Evolutionary conservation across 1,140 invertebrate species (phyloP), one percentile per base, ranked within the genome.

Genomic region (Lamellibrachia luymesi): DNA sequence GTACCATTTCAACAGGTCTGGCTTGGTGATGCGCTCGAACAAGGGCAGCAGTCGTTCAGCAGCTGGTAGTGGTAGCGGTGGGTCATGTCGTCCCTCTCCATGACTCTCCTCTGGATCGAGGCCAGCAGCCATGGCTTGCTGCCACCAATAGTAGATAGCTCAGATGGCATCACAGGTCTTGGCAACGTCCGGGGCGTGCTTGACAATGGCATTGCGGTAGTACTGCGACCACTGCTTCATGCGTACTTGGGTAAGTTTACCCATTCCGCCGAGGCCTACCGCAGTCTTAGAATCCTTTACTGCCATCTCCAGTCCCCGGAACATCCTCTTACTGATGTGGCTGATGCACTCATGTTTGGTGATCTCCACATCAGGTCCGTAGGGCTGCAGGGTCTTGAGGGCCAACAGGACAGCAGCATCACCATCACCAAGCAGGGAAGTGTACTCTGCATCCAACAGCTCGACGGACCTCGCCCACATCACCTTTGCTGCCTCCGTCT

Each of bases 131-230:
- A 50, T 91, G 27, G 90, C 90, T 51, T 91, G 90, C 90, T 91
- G 90, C 49, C 49, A 91, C 49, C 50, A 91, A 51, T n/a, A 91
- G 25, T 91, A 91, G 38, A 91, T 91, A 13, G 90, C 10, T 17
- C 17, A 80, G 64, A 80, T 80, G 64, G 13, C 90, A 91, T 38
- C 91, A 94, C 38, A 27, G 94, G 27, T 92, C 94, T 93, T 94
- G 94, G 93, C 94, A 94, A 51, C 93, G 94, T 93, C 94, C 38
- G 94, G 93, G 90, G 94, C 95, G 93, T 94, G 93, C 90, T 56
- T 92, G 93, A 94, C 92, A 93, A 93, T 94, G 92, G 92, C 94
- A 89, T 94, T 94, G 64, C 94, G 94, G 93, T 94, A 93, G 93
- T 38, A 91, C 50, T 91, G 90, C 38, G 27, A 91, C 6, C 38